phyloP scores from a whole-genome alignment of 2,888 invertebrate species.

The Acronicta psi region DNA sequence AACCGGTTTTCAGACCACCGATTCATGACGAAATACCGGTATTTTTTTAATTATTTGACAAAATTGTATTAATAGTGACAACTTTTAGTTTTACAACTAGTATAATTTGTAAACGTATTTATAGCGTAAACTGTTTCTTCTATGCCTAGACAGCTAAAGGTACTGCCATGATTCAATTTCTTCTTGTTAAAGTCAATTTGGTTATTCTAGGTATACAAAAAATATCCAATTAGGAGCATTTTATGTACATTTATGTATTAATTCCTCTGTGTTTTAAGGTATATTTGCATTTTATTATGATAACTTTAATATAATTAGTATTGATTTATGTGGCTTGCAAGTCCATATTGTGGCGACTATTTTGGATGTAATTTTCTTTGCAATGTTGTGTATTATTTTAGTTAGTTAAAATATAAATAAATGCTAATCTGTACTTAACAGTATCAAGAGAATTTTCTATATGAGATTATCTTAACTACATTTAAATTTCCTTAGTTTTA shows the following conservation, averaged over 20 bases:
- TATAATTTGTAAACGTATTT: slow-evolving; percentile 52
- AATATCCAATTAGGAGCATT: slow-evolving; percentile 42
- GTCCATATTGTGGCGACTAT: slow-evolving; percentile 54
- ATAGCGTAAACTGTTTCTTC: slow-evolving; percentile 32
- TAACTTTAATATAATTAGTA: slow-evolving; percentile 51
- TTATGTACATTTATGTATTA: slow-evolving; percentile 59
- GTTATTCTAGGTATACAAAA: slow-evolving; percentile 45
- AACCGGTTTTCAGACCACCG: slow-evolving; percentile 62
- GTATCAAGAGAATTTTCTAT: slow-evolving; percentile 47
- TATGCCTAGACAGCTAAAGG: slow-evolving; percentile 61
- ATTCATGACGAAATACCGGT: slow-evolving; percentile 48
- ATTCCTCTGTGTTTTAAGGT: slow-evolving; percentile 54
- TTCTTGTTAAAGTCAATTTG: slow-evolving; percentile 44
- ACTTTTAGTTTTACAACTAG: slow-evolving; percentile 46
- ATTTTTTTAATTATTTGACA: slow-evolving; percentile 49
- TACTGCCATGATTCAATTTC: slow-evolving; percentile 61
- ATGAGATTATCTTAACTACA: slow-evolving; percentile 56
- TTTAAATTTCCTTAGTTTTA: slow-evolving; percentile 43
- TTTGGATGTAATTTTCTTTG: slow-evolving; percentile 63
- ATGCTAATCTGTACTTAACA: slow-evolving; percentile 68
- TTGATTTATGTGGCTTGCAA: slow-evolving; percentile 61
- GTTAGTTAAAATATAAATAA: slow-evolving; percentile 40
- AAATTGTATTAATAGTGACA: slow-evolving; percentile 43
- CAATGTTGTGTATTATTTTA: slow-evolving; percentile 56
- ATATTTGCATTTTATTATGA: slow-evolving; percentile 57